These are phyloP conservation scores for Drosophila helvetica DNA, from an alignment of 2,888 invertebrate species.

Conservation along the genomic window DNA sequence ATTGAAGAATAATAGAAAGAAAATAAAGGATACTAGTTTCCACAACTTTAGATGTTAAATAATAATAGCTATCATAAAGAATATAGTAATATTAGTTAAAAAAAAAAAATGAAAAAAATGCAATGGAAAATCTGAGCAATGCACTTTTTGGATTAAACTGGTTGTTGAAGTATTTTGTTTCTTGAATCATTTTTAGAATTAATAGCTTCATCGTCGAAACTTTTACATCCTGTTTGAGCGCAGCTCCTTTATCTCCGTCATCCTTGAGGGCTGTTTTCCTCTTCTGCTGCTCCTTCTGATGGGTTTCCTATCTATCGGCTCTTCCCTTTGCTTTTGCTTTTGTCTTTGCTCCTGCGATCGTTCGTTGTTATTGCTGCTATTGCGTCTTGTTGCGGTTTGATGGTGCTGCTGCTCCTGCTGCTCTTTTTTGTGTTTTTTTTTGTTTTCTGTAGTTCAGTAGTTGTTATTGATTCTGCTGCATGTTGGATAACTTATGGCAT, in stretches of 20 bases:
- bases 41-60: not conserved
- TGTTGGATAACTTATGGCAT: constrained; percentile 81
- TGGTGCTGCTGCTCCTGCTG: constrained; percentile 24
- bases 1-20: not conserved
- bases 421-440: not conserved
- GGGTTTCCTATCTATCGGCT: constrained; percentile 5
- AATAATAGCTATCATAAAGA: not conserved
- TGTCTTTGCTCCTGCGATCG: constrained; percentile 13
- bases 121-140: constrained; percentile 25
- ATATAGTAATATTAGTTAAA: not conserved
- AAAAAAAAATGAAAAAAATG: constrained; percentile 32
- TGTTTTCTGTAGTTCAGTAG: not conserved
- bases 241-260: constrained; percentile 3
- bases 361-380: constrained; percentile 32
- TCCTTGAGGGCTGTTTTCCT: constrained; percentile 20
- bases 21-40: not conserved
- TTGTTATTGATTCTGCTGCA: constrained; percentile 36
- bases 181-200: constrained; percentile 14
- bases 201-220: not conserved
- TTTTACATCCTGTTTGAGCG: not conserved
- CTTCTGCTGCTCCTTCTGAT: constrained; percentile 7
- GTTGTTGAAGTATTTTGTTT: constrained; percentile 30
- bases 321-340: constrained; percentile 2
- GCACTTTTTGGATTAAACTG: constrained; percentile 6
- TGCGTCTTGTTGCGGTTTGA: constrained; percentile 29